Conservation (phyloP, 2,113 vertebrate species). For the Antechinus stuartii region DNA sequence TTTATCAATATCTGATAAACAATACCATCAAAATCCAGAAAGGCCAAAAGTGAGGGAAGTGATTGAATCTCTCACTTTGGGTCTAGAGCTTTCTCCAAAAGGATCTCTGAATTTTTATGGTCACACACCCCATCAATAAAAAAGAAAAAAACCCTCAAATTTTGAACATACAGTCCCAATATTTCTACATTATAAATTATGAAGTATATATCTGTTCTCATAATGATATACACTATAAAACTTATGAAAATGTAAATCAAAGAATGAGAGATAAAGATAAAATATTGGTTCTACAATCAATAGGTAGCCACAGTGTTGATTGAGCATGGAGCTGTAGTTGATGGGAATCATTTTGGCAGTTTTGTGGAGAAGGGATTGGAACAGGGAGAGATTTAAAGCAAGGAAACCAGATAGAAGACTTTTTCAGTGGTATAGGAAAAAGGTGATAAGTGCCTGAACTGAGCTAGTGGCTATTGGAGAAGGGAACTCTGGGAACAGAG, state of each 20-base stretch:
- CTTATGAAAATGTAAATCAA: background rate
- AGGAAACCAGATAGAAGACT: background rate
- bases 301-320: background rate
- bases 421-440: background rate
- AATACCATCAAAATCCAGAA: background rate
- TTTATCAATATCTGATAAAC: background rate
- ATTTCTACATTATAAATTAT: background rate
- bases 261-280: background rate
- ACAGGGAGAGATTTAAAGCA: background rate
- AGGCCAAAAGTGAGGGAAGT: background rate
- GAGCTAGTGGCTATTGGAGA: background rate
- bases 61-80: background rate
- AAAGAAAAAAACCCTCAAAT: background rate
- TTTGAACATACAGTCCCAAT: background rate
- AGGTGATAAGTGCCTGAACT: background rate
- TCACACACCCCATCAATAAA: background rate
- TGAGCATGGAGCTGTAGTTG: background rate
- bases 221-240: background rate
- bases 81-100: background rate
- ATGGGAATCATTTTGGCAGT: background rate
- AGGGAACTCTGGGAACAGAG: background rate
- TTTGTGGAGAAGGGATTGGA: background rate
- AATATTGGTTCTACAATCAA: background rate
- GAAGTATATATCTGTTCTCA: background rate
- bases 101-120: background rate